Evolutionary conservation across 2,888 invertebrate genomes (phyloP).

Genomic region (Cheilosia scutellata): DNA sequence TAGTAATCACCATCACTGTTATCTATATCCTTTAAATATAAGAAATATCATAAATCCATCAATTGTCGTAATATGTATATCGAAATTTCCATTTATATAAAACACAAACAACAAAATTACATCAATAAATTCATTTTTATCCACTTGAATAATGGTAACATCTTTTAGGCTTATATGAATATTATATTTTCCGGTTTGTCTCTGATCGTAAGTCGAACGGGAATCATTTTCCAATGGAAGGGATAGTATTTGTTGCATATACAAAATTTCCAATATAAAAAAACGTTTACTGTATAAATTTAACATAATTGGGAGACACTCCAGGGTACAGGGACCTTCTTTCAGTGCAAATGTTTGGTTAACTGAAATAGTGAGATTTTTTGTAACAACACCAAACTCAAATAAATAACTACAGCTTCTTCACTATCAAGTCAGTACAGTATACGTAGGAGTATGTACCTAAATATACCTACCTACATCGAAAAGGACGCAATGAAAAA

Average conservation of each 20-base stretch:
- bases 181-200: constrained; percentile 91
- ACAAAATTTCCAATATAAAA: constrained; percentile 5
- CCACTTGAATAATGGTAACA: constrained; percentile 88
- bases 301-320: not conserved
- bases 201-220: constrained; percentile 86
- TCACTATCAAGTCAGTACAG: too few species aligned
- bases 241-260: constrained; percentile 5
- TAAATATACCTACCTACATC: too few species aligned
- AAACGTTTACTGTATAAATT: not conserved
- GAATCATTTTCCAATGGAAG: constrained; percentile 24
- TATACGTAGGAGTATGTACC: too few species aligned
- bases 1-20: constrained; percentile 81
- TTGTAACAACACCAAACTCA: too few species aligned
- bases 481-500: too few species aligned
- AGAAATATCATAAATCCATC: constrained; percentile 79
- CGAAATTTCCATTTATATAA: not conserved
- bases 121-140: constrained; percentile 80
- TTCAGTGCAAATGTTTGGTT: not conserved
- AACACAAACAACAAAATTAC: constrained; percentile 71
- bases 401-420: too few species aligned
- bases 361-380: not conserved
- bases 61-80: constrained; percentile 15
- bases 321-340: not conserved
- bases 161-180: constrained; percentile 92
- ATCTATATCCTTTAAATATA: constrained; percentile 78